Evolutionary conservation across 2,113 vertebrate genomes (phyloP), one percentile per base, ranked within the genome.

Genomic region (Axis porcinus): DNA sequence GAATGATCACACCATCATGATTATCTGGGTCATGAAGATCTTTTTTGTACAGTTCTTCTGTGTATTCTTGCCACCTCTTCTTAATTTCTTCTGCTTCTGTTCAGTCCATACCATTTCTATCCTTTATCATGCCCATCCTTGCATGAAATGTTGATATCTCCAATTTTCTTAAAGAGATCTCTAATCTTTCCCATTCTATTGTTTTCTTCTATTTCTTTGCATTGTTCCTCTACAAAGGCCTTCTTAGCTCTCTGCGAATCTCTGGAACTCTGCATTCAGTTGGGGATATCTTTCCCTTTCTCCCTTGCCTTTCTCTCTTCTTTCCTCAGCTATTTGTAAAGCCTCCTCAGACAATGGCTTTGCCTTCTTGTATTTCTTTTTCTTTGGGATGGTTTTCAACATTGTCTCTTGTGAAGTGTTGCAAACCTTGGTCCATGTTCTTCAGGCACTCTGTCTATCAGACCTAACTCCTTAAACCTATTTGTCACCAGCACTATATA

Each of bases 391-490:
- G 33, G 62, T n/a, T n/a, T n/a, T n/a, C 62, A 19, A 19, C 33
- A 2, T 2, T 19, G 62, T 9, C 62, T n/a, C 62, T 17, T 4
- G 16, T 0, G 1, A 17, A 19, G 4, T 2, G 33, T 19, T n/a
- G 2, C 16, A 2, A 5, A 0, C 33, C 33, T 9, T 19, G 33
- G 33, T 19, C 33, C 16, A 0, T 10, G 33, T 10, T 19, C 33
- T 67, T 19, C 33, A 5, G 64, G 64, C 4, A 4, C 16, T 19
- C 64, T 9, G 16, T 19, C 64, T 5, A 4, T 19, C 64, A n/a
- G 64, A 33, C 0, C 64, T 19, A 10, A n/a, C 30, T 30, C 33
- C 64, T 8, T 5, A 1, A 10, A 0, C 16, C 33, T 2, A 8
- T 19, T 5, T n/a, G 64, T n/a, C 33, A 9, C 62, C 33, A 19